Percentiles rank a stretch among this genome's conserved stretches.
Conservation (phyloP, 2,113 vertebrate species). For the Phoxinus phoxinus region DNA sequence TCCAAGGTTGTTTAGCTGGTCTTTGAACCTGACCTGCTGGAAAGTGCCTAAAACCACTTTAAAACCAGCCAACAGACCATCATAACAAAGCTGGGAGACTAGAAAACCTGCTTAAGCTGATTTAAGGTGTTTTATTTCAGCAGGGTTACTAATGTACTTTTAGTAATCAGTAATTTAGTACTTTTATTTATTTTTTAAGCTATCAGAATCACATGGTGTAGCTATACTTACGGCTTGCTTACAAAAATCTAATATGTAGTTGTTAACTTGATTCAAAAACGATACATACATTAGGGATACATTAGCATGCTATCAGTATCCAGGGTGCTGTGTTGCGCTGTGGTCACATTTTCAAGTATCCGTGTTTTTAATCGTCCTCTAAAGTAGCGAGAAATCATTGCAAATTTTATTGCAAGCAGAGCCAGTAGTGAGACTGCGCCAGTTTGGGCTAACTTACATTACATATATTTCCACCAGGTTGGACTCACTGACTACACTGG, state of each 20-base stretch:
- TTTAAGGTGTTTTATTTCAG: constrained; percentile 8
- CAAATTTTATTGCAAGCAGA: constrained; percentile 41
- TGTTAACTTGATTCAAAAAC: constrained; percentile 21
- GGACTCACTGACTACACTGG: background rate
- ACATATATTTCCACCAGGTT: constrained; percentile 14
- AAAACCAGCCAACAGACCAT: background rate
- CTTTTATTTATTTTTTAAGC: background rate
- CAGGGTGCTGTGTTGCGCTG: constrained; percentile 22
- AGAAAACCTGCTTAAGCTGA: constrained; percentile 6
- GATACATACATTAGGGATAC: constrained; percentile 31
- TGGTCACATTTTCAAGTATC: constrained; percentile 41
- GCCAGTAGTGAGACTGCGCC: constrained; percentile 10
- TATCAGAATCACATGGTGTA: constrained; percentile 9
- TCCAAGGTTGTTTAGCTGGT: background rate
- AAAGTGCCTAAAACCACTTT: background rate
- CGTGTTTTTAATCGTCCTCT: constrained; percentile 51
- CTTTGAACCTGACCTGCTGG: background rate
- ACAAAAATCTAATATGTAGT: constrained; percentile 22
- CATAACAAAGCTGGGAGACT: background rate
- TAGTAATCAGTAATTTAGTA: background rate
- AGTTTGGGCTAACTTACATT: constrained; percentile 35
- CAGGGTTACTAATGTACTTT: background rate
- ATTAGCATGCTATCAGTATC: constrained; percentile 23
- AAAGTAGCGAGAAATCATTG: constrained; percentile 37
- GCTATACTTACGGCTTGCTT: background rate